Percentiles rank a stretch among this genome's conserved stretches.
phyloP scores from a whole-genome alignment of 2,113 vertebrate genomes.

The Rynchops niger region DNA sequence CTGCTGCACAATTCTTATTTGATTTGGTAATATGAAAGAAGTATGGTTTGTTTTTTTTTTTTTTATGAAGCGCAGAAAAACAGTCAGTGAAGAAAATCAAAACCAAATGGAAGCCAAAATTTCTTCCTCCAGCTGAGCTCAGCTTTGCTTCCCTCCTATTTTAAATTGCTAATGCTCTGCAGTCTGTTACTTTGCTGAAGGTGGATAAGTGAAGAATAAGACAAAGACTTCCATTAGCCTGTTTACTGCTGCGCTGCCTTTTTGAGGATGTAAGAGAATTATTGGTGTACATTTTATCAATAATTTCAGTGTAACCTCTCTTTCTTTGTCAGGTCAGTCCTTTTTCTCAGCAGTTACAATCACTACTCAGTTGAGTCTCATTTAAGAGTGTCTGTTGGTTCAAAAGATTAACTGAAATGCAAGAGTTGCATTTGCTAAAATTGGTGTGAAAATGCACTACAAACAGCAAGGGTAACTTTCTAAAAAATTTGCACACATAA shows the following conservation, averaged over 20 bases:
- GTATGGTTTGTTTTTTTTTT: not conserved
- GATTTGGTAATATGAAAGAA: not conserved
- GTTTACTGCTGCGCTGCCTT: not conserved
- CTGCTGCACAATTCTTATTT: not conserved
- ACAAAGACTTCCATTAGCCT: not conserved
- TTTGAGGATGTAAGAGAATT: not conserved
- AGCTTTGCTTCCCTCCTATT: not conserved
- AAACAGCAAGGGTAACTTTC: not conserved
- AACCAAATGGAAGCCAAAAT: not conserved
- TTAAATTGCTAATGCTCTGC: not conserved
- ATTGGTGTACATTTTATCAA: not conserved
- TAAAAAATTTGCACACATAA: not conserved
- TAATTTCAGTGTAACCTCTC: not conserved
- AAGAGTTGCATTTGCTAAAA: not conserved
- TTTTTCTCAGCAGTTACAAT: not conserved
- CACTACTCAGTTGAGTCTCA: not conserved
- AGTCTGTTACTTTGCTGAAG: not conserved
- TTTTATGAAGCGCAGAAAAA: not conserved
- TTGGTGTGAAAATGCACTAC: not conserved
- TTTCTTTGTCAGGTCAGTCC: not conserved
- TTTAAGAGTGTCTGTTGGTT: not conserved
- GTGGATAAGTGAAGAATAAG: not conserved
- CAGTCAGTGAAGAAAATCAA: not conserved
- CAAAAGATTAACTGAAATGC: not conserved
- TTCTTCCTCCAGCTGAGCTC: not conserved